A percentile compares a stretch with the other conserved stretches of the same genome.
Conservation (phyloP, 2,888 invertebrate genomes). For the Synanthedon formicaeformis region DNA sequence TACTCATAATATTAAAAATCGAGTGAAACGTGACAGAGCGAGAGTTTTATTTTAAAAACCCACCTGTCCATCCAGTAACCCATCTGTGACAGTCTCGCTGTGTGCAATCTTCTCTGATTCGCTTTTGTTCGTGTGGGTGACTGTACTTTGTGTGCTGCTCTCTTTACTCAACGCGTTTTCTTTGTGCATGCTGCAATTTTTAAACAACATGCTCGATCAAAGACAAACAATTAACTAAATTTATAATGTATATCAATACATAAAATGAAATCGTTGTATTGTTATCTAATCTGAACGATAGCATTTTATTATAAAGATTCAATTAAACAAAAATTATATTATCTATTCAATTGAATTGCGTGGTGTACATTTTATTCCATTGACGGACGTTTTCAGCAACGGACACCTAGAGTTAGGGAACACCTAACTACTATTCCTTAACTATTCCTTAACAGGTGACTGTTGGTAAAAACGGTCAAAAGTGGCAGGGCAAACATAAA, state of each 20-base stretch:
- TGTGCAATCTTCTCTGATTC: constrained; percentile 52
- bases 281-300: background rate
- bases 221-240: too few relatives aligned
- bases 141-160: constrained; percentile 41
- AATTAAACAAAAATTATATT: background rate
- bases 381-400: too few relatives aligned
- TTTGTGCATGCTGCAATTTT: constrained; percentile 49
- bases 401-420: too few relatives aligned
- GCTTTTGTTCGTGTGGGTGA: constrained; percentile 51
- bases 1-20: too few relatives aligned
- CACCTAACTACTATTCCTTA: too few relatives aligned
- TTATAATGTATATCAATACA: background rate
- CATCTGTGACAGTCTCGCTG: constrained; percentile 41
- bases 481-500: too few relatives aligned
- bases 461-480: too few relatives aligned
- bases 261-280: background rate
- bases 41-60: constrained; percentile 8
- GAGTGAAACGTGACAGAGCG: too few relatives aligned
- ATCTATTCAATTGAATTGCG: too few relatives aligned
- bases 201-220: background rate
- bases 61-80: constrained; percentile 45
- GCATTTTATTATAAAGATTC: background rate
- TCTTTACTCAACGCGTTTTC: constrained; percentile 52
- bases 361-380: too few relatives aligned
- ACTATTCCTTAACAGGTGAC: too few relatives aligned